Percentiles rank a stretch among this genome's conserved stretches.
Evolutionary conservation across 1,140 invertebrate species (phyloP).

Genomic region (Chironomus tepperi): DNA sequence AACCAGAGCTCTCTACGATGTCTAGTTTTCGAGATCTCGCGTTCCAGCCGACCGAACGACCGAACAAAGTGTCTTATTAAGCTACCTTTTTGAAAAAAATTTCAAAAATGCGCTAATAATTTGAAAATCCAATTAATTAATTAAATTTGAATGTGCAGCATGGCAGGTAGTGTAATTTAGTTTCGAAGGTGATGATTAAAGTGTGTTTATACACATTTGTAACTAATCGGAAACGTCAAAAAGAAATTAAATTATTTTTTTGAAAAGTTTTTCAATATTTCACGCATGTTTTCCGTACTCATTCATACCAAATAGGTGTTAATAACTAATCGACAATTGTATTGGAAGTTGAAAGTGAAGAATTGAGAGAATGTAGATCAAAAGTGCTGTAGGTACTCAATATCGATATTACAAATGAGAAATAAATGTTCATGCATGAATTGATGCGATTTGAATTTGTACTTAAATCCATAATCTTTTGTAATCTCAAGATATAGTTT

Average conservation of each 20-base stretch:
- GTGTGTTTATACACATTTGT: neutral
- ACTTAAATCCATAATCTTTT: neutral
- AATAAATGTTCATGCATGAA: neutral
- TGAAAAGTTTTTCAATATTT: neutral
- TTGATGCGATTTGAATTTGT: neutral
- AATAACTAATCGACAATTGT: neutral
- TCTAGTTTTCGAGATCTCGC: too few relatives aligned
- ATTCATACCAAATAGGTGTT: neutral
- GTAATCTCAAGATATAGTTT: neutral
- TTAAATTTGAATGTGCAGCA: neutral
- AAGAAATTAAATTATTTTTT: neutral
- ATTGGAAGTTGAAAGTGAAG: neutral
- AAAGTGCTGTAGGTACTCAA: neutral
- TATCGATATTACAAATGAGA: neutral
- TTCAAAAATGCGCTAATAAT: neutral
- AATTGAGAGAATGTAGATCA: neutral
- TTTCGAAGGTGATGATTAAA: constrained; percentile 1
- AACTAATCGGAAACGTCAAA: constrained; percentile 2
- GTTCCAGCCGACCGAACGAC: too few relatives aligned
- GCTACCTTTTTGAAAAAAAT: too few relatives aligned
- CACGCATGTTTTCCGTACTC: neutral
- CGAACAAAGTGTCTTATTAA: too few relatives aligned
- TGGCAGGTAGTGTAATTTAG: neutral
- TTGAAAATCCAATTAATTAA: constrained; percentile 1
- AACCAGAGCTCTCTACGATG: too few relatives aligned